Conservation (phyloP, 1,140 invertebrate species). For the Streblospio benedicti region DNA sequence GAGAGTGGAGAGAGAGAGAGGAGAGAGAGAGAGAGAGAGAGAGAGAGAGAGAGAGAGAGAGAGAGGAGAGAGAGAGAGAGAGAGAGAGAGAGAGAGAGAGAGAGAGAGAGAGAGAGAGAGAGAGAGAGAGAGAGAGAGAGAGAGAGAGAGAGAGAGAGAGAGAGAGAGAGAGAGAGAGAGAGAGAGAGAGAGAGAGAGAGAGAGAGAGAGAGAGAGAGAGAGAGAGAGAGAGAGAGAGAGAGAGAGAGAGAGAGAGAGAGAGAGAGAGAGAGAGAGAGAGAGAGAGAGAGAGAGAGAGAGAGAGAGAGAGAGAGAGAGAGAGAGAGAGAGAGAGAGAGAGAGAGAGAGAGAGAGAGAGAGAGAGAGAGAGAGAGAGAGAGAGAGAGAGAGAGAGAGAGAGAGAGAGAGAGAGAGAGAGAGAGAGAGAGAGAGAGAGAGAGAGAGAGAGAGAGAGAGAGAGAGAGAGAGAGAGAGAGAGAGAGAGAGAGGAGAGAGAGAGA, state of each 20-base stretch:
- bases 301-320: conserved; percentile 4
- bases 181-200: conserved; percentile 4
- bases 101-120: conserved; percentile 4
- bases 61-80: conserved; percentile 1
- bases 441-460: conserved; percentile 4
- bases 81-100: conserved; percentile 4
- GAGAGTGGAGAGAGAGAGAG: neutral
- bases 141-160: conserved; percentile 4
- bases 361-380: conserved; percentile 4
- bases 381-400: conserved; percentile 4
- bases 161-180: neutral
- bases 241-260: conserved; percentile 4
- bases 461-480: conserved; percentile 3
- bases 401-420: conserved; percentile 4
- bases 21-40: neutral
- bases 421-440: conserved; percentile 4
- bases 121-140: conserved; percentile 4
- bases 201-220: conserved; percentile 4
- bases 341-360: conserved; percentile 4
- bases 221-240: conserved; percentile 4
- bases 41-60: neutral
- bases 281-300: conserved; percentile 4
- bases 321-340: conserved; percentile 4
- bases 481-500: neutral
- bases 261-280: conserved; percentile 4